Conservation (phyloP, 1,140 invertebrate genomes). For the Drosophila miranda region DNA sequence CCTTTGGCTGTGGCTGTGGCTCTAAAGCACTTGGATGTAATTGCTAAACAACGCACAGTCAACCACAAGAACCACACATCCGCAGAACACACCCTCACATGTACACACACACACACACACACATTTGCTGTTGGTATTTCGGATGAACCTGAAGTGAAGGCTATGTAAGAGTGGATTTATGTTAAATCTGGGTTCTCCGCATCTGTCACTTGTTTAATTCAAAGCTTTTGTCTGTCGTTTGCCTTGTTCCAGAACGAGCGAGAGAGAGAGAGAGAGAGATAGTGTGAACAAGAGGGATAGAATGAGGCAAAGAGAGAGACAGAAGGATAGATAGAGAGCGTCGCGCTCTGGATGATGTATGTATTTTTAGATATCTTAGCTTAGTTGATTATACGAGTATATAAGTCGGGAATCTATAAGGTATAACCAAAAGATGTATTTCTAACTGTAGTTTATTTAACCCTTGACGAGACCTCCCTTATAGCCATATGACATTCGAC, state of each 20-base stretch:
- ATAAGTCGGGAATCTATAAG: slow-evolving; percentile 61
- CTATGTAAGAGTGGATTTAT: slow-evolving; percentile 13
- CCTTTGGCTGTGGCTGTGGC: slow-evolving; percentile 2
- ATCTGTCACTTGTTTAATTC: slow-evolving; percentile 10
- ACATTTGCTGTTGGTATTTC: slow-evolving; percentile 57
- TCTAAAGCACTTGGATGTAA: slow-evolving; percentile 15
- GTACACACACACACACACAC: slow-evolving; percentile 23
- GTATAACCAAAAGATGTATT: slow-evolving; percentile 77
- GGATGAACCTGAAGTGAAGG: slow-evolving; percentile 25
- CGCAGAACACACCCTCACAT: slow-evolving; percentile 14
- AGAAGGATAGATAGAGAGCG: not conserved
- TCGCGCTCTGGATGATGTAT: slow-evolving; percentile 2
- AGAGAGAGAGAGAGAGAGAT: too few relatives aligned
- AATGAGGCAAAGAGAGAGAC: not conserved
- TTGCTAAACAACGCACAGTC: slow-evolving; percentile 46
- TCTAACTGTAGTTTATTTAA: slow-evolving; percentile 71
- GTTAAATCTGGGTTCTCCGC: not conserved
- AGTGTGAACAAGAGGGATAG: not conserved
- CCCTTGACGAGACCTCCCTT: slow-evolving; percentile 1
- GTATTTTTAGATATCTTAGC: slow-evolving; percentile 54
- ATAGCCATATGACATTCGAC: too few relatives aligned
- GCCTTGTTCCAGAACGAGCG: too few relatives aligned
- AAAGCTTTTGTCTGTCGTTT: slow-evolving; percentile 4
- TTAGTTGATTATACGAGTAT: slow-evolving; percentile 49
- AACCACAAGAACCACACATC: slow-evolving; percentile 10